Conservation (phyloP, 1,140 invertebrate genomes). For the Magallana angulata region DNA sequence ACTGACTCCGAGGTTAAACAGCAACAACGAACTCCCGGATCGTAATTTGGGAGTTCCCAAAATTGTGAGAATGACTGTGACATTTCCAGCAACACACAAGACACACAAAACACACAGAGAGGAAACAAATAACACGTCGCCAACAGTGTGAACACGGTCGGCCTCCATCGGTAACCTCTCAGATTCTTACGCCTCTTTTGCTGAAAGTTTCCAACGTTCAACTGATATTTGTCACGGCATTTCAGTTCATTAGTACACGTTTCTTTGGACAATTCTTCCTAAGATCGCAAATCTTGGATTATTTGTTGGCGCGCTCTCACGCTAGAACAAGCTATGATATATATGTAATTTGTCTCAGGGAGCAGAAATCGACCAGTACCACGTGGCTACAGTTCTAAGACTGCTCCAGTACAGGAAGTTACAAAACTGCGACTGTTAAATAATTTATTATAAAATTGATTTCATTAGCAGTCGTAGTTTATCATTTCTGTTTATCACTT, state of each 20-base stretch:
- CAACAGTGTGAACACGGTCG: background rate
- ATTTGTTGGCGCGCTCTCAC: background rate
- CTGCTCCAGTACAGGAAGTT: background rate
- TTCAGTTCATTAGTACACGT: background rate
- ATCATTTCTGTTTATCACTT: slow-evolving; percentile 4
- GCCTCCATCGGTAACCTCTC: background rate
- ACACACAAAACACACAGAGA: slow-evolving; percentile 35
- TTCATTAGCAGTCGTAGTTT: background rate
- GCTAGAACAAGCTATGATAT: background rate
- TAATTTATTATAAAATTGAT: background rate
- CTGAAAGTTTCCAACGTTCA: background rate
- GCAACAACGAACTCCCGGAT: slow-evolving; percentile 35
- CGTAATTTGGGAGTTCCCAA: slow-evolving; percentile 38
- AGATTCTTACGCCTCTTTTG: background rate
- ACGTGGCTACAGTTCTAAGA: background rate
- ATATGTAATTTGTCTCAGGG: background rate
- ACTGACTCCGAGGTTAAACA: slow-evolving; percentile 36
- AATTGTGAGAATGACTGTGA: slow-evolving; percentile 35
- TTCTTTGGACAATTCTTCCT: background rate
- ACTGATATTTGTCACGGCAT: slow-evolving; percentile 6
- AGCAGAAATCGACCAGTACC: slow-evolving; percentile 3
- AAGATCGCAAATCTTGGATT: background rate
- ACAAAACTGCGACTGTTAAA: background rate
- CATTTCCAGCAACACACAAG: slow-evolving; percentile 20
- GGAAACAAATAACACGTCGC: background rate